phyloP scores from a whole-genome alignment of 2,888 invertebrate genomes.

The Tribolium freemani region DNA sequence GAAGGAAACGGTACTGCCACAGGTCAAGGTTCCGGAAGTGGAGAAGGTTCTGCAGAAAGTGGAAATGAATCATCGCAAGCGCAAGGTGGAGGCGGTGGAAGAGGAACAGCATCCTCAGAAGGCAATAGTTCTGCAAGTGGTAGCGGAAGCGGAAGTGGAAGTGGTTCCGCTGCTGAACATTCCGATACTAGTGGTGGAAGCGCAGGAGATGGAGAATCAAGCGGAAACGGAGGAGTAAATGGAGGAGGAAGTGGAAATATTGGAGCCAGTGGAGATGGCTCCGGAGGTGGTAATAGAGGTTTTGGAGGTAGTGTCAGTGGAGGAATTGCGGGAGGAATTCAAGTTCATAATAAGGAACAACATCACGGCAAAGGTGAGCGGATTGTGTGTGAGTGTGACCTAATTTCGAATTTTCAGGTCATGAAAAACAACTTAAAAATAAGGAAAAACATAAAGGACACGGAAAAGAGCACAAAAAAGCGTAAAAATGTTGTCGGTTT shows the following conservation, averaged over 20 bases:
- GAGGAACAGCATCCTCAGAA: background rate
- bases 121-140: background rate
- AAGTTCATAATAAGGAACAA: background rate
- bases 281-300: background rate
- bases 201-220: background rate
- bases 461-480: background rate
- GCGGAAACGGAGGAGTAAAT: conserved; percentile 1
- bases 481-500: background rate
- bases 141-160: background rate
- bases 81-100: background rate
- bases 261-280: background rate
- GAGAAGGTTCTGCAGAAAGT: background rate
- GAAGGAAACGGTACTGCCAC: background rate
- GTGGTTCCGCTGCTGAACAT: background rate
- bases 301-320: background rate
- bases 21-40: background rate
- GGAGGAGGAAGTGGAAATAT: background rate
- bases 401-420: background rate
- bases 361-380: background rate
- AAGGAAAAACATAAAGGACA: background rate
- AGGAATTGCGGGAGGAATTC: background rate
- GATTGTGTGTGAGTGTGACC: background rate
- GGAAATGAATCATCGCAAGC: background rate
- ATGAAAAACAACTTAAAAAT: background rate
- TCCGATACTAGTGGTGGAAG: background rate